Conservation (phyloP, 2,888 invertebrate species). For the Esperia sulphurella region DNA sequence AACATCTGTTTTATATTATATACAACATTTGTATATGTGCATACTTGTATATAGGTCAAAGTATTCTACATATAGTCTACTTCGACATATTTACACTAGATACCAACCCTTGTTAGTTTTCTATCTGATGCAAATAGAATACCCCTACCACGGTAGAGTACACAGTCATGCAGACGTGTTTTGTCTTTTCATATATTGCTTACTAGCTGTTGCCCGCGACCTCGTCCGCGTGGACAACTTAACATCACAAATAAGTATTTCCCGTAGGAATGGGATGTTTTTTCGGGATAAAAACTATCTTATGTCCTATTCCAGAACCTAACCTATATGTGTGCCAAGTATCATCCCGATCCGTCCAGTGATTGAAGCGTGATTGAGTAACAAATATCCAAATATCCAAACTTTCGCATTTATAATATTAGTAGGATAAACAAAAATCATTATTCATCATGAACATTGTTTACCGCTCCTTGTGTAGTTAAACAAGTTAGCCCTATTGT, state of each 20-base stretch:
- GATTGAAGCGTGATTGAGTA: no score
- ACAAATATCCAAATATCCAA: no score
- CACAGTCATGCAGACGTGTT: not conserved
- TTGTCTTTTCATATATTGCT: not conserved
- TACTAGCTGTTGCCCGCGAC: no score
- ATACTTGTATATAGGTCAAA: not conserved
- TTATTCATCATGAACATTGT: slow-evolving; percentile 1
- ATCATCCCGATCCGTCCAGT: no score
- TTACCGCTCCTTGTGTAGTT: slow-evolving; percentile 4
- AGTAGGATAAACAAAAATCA: no score
- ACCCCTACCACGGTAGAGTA: not conserved
- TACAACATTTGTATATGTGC: not conserved
- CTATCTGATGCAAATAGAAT: not conserved
- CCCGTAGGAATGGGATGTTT: no score
- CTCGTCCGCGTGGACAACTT: no score
- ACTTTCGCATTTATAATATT: no score
- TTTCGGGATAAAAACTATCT: no score
- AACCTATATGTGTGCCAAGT: no score
- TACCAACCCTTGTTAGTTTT: not conserved
- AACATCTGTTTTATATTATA: slow-evolving; percentile 33
- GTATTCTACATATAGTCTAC: not conserved
- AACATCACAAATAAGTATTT: no score
- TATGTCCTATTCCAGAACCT: no score
- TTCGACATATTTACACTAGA: not conserved
- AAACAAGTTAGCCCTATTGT: slow-evolving; percentile 41